Evolutionary conservation across 1,140 invertebrate species (phyloP).

Genomic region (Sycophaga agraensis): DNA sequence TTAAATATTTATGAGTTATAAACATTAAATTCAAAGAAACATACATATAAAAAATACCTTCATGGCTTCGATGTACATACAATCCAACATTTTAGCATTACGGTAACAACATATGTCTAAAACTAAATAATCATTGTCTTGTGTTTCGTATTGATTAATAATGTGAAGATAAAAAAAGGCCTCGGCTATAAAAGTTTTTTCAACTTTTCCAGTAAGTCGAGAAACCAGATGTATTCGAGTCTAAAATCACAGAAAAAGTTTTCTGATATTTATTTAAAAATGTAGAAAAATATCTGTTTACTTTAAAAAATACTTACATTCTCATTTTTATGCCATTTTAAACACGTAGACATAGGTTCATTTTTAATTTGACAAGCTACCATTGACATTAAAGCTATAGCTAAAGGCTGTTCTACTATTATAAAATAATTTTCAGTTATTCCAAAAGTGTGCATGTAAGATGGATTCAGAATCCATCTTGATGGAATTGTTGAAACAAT

Average conservation of each 20-base stretch:
- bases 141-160: slow-evolving; percentile 81
- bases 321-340: slow-evolving; percentile 74
- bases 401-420: slow-evolving; percentile 80
- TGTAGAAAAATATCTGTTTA: not conserved
- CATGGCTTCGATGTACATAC: slow-evolving; percentile 81
- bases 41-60: slow-evolving; percentile 60
- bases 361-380: slow-evolving; percentile 63
- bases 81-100: slow-evolving; percentile 79
- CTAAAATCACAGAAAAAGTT: slow-evolving; percentile 52
- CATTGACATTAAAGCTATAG: slow-evolving; percentile 66
- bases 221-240: slow-evolving; percentile 75
- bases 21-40: slow-evolving; percentile 11
- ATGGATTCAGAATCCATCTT: slow-evolving; percentile 74
- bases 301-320: slow-evolving; percentile 54
- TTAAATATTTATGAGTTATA: not conserved
- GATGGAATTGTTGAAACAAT: slow-evolving; percentile 71
- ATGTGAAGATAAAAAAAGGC: slow-evolving; percentile 86
- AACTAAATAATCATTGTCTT: slow-evolving; percentile 66
- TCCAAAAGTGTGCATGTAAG: slow-evolving; percentile 89
- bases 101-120: slow-evolving; percentile 83
- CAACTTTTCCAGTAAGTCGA: slow-evolving; percentile 62
- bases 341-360: slow-evolving; percentile 63
- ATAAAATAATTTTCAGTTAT: slow-evolving; percentile 82
- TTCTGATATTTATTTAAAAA: not conserved
- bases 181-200: slow-evolving; percentile 67